A percentile compares a stretch with the other conserved stretches of the same genome.
Conservation (phyloP, 2,888 invertebrate species). For the Machimus atricapillus region DNA sequence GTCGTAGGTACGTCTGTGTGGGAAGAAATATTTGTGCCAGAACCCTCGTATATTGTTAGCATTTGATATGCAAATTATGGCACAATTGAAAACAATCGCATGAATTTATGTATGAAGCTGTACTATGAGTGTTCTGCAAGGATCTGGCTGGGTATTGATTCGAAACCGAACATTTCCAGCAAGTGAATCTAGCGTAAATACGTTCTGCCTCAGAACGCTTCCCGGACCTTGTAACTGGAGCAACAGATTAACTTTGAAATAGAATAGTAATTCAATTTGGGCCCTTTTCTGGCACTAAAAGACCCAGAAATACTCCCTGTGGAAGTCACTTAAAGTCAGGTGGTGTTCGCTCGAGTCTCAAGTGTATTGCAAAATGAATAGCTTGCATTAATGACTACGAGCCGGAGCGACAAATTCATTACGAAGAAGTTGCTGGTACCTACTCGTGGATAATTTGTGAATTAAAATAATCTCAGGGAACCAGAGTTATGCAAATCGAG, state of each 20-base stretch:
- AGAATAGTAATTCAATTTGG: conserved; percentile 24
- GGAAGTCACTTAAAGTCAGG: conserved; percentile 17
- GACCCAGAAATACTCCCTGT: background rate
- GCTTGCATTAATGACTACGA: conserved; percentile 31
- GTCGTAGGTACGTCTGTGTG: conserved; percentile 30
- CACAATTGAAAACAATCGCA: conserved; percentile 52
- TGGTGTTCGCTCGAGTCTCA: background rate
- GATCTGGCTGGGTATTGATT: conserved; percentile 7
- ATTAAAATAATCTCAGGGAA: conserved; percentile 9
- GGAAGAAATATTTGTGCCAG: conserved; percentile 46
- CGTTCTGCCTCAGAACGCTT: background rate
- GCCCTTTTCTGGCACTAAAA: background rate
- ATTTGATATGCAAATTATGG: conserved; percentile 52
- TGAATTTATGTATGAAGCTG: conserved; percentile 52
- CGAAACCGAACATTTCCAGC: background rate
- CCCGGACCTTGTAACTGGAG: background rate
- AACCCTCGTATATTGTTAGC: conserved; percentile 48
- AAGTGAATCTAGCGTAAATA: background rate
- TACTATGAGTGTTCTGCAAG: conserved; percentile 30
- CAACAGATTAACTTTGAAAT: conserved; percentile 33
- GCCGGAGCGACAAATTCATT: conserved; percentile 13
- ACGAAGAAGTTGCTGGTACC: background rate
- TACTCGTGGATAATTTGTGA: conserved; percentile 9
- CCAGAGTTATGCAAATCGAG: conserved; percentile 12
- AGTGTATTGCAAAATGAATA: conserved; percentile 11